Percentiles rank a stretch among this genome's conserved stretches.
Conservation (phyloP, 2,113 vertebrate genomes). For the Aptenodytes forsteri region DNA sequence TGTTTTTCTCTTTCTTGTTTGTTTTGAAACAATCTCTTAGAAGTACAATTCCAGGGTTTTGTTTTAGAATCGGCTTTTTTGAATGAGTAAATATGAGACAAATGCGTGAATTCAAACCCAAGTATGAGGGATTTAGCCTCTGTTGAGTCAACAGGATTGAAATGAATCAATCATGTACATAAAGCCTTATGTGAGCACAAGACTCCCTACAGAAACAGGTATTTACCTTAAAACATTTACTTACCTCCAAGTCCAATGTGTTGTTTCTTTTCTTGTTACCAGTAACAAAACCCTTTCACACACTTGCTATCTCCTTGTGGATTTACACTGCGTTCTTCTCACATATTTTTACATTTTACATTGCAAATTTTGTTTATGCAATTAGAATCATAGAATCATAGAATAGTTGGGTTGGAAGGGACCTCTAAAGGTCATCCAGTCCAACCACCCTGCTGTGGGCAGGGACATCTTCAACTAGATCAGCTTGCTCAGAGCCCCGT, state of each 20-base stretch:
- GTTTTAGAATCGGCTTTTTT: not conserved
- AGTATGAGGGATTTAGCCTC: not conserved
- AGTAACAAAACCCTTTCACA: not conserved
- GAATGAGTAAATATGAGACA: not conserved
- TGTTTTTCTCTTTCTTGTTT: not conserved
- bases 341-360: not conserved
- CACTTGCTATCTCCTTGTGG: fast-evolving
- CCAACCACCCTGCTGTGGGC: too few species aligned
- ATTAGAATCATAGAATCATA: too few species aligned
- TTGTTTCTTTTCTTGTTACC: not conserved
- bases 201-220: not conserved
- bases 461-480: too few species aligned
- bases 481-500: too few species aligned
- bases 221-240: not conserved
- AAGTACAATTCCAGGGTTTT: not conserved
- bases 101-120: not conserved
- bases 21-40: not conserved
- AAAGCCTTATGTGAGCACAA: not conserved
- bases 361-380: not conserved
- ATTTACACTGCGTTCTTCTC: not conserved
- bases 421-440: too few species aligned
- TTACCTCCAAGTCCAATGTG: not conserved
- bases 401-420: too few species aligned
- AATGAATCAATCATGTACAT: not conserved
- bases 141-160: not conserved